Evolutionary conservation across 2,113 vertebrate genomes (phyloP), one percentile per base, ranked within the genome.

Genomic region (Melanerpes aurifrons): DNA sequence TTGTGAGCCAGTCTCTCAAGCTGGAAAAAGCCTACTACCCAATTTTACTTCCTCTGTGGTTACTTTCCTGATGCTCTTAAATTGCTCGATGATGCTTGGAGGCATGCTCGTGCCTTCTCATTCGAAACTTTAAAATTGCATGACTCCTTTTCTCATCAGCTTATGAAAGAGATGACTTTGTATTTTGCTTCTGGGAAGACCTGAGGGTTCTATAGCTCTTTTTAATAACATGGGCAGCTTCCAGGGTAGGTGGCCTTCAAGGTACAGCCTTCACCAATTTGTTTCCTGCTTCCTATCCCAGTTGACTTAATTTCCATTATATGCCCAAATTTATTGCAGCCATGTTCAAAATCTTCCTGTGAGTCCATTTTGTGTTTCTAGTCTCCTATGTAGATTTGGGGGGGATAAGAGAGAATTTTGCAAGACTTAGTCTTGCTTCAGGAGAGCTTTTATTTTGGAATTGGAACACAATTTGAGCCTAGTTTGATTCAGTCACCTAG

Each of bases 101-200:
- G 61, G 22, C 66, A 57, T 48, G 31, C 32, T 88, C 48, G 77
- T 68, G 43, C 72, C 54, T 78, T 68, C 83, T 90, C 85, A 80
- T 88, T 66, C 0, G 3, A 86, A 94, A 81, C 83, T 95, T 90
- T 26, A 78, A 40, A 86, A 92, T 72, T 88, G 69, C 48, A 5
- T 74, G 62, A 58, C 62, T 86, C 68, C 85, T 91, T 82, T 85
- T 85, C 68, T 87, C 61, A 25, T 82, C 62, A 69, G 37, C 83
- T 78, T 88, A 58, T 92, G 86, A 86, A 90, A 95, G 62, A 79
- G 72, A 57, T 90, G 85, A 57, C 54, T 91, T 88, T 59, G 53
- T 75, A 4, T 86, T 53, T 92, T 75, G 73, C 66, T 92, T 8
- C 22, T 40, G 35, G 83, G n/a, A 32, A 75, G 31, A 45, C 80